These are phyloP conservation scores for Riparia riparia DNA, from an alignment of 2,113 vertebrate genomes.

Conservation along the genomic window DNA sequence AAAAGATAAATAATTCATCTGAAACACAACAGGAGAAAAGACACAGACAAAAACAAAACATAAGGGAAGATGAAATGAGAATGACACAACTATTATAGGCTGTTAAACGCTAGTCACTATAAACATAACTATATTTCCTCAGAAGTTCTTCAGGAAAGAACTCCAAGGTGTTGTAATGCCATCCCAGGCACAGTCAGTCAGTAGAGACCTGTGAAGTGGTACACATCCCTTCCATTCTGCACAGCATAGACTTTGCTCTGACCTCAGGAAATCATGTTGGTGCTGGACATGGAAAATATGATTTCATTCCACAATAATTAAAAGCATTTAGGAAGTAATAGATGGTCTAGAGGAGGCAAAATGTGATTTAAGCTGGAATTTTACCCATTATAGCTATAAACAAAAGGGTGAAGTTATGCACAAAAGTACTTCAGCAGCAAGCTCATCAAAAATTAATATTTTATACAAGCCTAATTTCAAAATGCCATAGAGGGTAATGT, in stretches of 20 bases:
- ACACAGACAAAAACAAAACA: not conserved
- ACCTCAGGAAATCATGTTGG: not conserved
- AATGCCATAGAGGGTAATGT: not conserved
- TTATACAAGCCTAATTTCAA: not conserved
- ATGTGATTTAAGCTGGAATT: not conserved
- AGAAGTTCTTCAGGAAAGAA: not conserved
- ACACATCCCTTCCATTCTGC: not conserved
- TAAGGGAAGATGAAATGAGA: not conserved
- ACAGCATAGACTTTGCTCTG: not conserved
- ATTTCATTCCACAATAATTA: not conserved
- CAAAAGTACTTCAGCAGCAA: not conserved
- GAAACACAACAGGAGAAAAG: not conserved
- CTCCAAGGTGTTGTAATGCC: fast-evolving
- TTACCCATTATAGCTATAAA: not conserved
- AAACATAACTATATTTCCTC: not conserved
- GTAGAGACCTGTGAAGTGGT: not conserved
- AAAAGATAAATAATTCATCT: not conserved
- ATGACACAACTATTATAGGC: not conserved
- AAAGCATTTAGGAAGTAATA: not conserved
- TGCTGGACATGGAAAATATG: not conserved
- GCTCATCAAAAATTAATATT: not conserved
- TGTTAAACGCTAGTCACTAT: not conserved
- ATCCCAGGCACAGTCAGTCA: not conserved
- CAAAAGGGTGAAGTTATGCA: not conserved
- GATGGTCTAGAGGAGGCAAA: not conserved